phyloP scores from a whole-genome alignment of 2,113 vertebrate species.

The Heteronetta atricapilla region DNA sequence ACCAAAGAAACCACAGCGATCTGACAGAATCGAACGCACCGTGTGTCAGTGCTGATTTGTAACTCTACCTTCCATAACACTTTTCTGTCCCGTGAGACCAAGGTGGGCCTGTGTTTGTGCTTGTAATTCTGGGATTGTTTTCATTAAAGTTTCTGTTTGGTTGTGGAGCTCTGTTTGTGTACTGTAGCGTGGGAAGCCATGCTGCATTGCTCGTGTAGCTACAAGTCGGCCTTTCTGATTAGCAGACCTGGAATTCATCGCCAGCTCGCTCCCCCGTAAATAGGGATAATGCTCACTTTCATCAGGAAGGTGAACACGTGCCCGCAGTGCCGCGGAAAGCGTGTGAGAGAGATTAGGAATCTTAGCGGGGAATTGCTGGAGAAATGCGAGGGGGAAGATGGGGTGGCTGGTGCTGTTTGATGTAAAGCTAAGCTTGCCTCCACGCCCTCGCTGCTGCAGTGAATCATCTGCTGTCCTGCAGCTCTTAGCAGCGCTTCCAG shows the following conservation, averaged over 20 bases:
- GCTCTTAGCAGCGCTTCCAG: not conserved
- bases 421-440: not conserved
- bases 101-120: not conserved
- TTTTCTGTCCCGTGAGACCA: not conserved
- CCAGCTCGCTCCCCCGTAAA: not conserved
- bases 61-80: accelerated
- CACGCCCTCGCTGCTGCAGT: not conserved
- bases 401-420: not conserved
- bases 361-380: not conserved
- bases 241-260: not conserved
- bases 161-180: not conserved
- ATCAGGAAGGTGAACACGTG: not conserved
- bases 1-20: not conserved
- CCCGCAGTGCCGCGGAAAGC: not conserved
- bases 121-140: accelerated
- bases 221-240: not conserved
- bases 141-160: not conserved
- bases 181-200: not conserved
- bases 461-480: not conserved
- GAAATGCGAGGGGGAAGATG: not conserved
- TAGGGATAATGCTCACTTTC: not conserved
- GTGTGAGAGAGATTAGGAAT: not conserved
- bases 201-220: not conserved
- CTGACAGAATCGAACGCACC: accelerated
- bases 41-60: not conserved